These are phyloP conservation scores for Ophion obscuratus DNA, from an alignment of 2,888 invertebrate species.

Conservation along the genomic window DNA sequence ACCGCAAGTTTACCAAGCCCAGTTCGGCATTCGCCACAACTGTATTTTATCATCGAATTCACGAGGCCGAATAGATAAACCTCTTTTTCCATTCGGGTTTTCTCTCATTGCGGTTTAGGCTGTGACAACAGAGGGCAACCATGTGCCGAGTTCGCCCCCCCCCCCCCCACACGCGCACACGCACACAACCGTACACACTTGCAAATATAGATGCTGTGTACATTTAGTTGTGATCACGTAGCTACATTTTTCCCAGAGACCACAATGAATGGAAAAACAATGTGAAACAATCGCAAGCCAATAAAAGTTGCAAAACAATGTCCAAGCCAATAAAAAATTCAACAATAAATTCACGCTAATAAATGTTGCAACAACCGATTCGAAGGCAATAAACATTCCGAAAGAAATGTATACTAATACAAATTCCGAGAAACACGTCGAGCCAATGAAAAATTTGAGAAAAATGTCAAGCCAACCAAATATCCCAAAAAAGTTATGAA, in stretches of 20 bases:
- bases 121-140: background rate
- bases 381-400: no score
- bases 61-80: background rate
- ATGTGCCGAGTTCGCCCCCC: background rate
- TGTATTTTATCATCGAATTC: background rate
- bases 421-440: no score
- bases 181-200: no score
- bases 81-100: background rate
- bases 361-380: no score
- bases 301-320: background rate
- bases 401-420: no score
- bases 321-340: background rate
- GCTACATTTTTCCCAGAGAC: background rate
- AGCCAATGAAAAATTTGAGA: no score
- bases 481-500: no score
- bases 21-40: background rate
- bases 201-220: background rate
- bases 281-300: background rate
- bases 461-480: no score
- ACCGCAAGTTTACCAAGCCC: no score
- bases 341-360: no score
- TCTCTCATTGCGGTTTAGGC: slow-evolving; percentile 1
- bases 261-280: background rate
- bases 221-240: no score
- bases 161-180: background rate